Evolutionary conservation across 2,888 invertebrate genomes (phyloP).

Genomic region (Microplitis deprimator): DNA sequence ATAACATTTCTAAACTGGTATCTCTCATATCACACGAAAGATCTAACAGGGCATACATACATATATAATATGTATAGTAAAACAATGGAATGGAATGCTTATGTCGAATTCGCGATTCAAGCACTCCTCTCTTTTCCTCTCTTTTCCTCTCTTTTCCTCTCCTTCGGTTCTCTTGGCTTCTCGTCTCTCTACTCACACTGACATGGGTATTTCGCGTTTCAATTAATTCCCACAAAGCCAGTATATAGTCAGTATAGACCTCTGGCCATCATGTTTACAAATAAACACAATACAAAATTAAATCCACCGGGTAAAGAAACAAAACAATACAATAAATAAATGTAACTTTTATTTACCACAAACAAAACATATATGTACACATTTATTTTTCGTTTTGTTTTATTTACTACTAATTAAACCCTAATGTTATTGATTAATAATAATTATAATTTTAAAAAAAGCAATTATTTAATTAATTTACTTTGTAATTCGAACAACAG

Average conservation of each 20-base stretch:
- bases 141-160: neutral
- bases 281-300: constrained; percentile 18
- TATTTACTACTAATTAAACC: too few relatives aligned
- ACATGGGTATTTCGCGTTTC: constrained; percentile 67
- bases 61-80: constrained; percentile 58
- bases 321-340: neutral
- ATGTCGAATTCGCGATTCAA: constrained; percentile 59
- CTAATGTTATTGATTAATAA: neutral
- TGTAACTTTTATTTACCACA: too few relatives aligned
- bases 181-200: constrained; percentile 51
- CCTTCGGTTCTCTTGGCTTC: neutral
- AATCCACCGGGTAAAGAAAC: neutral
- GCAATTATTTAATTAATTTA: neutral
- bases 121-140: neutral
- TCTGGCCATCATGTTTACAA: constrained; percentile 11
- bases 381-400: too few relatives aligned
- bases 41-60: constrained; percentile 42
- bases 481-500: neutral
- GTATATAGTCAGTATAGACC: constrained; percentile 19
- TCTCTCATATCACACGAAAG: neutral
- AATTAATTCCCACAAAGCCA: constrained; percentile 67
- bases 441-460: neutral
- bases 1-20: too few relatives aligned
- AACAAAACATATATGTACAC: too few relatives aligned
- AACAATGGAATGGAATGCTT: constrained; percentile 67